Base-by-base conservation (phyloP, 2,797 vertebrate genomes). In the Tarsius wallacei region DNA sequence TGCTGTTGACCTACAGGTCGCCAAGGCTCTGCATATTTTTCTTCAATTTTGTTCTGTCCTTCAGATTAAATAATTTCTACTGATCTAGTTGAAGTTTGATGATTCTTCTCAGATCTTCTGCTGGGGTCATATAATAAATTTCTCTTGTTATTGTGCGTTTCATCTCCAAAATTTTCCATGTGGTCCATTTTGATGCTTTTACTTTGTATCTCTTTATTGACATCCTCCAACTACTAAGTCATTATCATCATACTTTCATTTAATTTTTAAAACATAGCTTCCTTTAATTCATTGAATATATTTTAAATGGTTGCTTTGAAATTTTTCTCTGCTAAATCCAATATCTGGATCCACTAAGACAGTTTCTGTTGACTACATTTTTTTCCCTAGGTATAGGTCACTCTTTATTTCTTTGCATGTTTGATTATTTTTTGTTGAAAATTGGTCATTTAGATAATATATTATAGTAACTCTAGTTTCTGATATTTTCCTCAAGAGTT, bases 401-500 rank as follows among this genome's bases (percentile, higher is more conserved):
- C 17, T 15, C 15, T 61, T 76, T 61, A 26, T 90, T 87, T 87
- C 57, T 95, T 90, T 88, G 10, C 36, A 81, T 85, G n/a, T 59
- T 90, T 81, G 36, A 70, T 80, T 70, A 53, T 87, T 87, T 78
- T 42, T 88, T 93, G n/a, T 66, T 87, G 59, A 94, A 95, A 96
- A 81, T 6, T 78, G 17, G 16, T 81, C 3, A 68, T 87, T 87
- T 53, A 88, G 42, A 57, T 64, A 80, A 90, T 77, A 85, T 63
- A 31, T 81, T 81, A 61, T 3, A 70, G 59, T 94, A 86, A 87
- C 19, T 92, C 24, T 82, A 53, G 59, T 82, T 87, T 66, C 28
- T 82, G 15, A 81, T 64, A 86, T 92, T 96, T 85, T 94, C 88
- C 28, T 61, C 64, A 47, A 82, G 19, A 87, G 28, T 55, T 85